Conservation (phyloP, 1,140 invertebrate genomes). For the Trypoxylus dichotomus region DNA sequence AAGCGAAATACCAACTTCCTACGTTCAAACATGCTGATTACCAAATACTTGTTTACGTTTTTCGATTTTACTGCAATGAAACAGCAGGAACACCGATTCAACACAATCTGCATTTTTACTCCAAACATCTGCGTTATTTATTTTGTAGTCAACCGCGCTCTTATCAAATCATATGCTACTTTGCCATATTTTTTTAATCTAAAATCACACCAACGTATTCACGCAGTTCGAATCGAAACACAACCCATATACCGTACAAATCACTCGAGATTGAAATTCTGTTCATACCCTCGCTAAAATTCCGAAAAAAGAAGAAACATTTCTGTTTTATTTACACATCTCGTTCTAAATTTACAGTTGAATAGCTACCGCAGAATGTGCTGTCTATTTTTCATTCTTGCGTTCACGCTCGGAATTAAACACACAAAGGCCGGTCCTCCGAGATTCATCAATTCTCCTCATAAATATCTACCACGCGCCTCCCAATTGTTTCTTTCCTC, state of each 20-base stretch:
- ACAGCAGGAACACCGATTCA: too few relatives aligned
- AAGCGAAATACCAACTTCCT: too few relatives aligned
- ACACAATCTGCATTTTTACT: too few relatives aligned
- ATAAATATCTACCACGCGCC: slow-evolving; percentile 6
- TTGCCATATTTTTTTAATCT: too few relatives aligned
- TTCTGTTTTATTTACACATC: slow-evolving; percentile 7
- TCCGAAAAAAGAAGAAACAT: not conserved
- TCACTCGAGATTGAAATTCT: not conserved
- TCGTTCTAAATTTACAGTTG: slow-evolving; percentile 22
- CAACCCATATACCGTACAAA: not conserved
- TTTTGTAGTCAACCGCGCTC: too few relatives aligned
- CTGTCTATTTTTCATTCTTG: slow-evolving; percentile 13
- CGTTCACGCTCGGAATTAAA: not conserved
- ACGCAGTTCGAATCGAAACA: too few relatives aligned
- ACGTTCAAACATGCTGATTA: too few relatives aligned
- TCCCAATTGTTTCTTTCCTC: not conserved
- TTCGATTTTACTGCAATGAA: too few relatives aligned
- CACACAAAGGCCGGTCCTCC: not conserved
- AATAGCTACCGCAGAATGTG: slow-evolving; percentile 16
- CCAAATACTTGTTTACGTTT: too few relatives aligned
- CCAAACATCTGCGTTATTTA: too few relatives aligned
- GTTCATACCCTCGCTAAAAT: not conserved
- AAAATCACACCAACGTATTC: too few relatives aligned
- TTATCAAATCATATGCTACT: too few relatives aligned
- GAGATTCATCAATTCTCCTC: slow-evolving; percentile 20